These are phyloP conservation scores for Eucidaris tribuloides DNA, from an alignment of 35 echinoderm and acorn worm genomes.

Conservation along the genomic window DNA sequence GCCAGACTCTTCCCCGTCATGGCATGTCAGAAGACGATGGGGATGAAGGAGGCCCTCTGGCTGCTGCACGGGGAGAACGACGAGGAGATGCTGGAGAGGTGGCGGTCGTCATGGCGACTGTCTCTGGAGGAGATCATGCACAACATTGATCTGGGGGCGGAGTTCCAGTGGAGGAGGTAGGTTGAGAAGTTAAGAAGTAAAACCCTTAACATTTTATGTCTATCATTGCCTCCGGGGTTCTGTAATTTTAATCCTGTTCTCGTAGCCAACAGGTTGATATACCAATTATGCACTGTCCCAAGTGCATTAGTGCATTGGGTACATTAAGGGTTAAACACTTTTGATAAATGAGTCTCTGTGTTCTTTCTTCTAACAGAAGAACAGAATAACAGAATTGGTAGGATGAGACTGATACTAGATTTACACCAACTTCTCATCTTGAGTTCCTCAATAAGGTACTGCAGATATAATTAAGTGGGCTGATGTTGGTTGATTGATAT, in stretches of 20 bases:
- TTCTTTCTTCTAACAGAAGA: no score
- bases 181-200: not conserved
- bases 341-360: no score
- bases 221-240: not conserved
- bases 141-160: constrained; percentile 64
- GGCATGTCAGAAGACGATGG: constrained; percentile 60
- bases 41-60: constrained; percentile 88
- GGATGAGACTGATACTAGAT: no score
- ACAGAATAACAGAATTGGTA: no score
- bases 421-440: no score
- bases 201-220: not conserved
- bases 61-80: constrained; percentile 68
- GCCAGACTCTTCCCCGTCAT: constrained; percentile 94
- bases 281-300: no score
- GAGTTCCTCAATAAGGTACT: no score
- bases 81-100: constrained; percentile 55
- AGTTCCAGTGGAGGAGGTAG: constrained; percentile 84
- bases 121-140: constrained; percentile 81
- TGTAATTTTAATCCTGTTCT: not conserved
- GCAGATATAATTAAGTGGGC: no score
- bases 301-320: not conserved
- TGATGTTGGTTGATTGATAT: no score
- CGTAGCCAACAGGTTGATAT: no score
- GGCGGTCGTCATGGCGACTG: constrained; percentile 87
- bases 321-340: not conserved